Evolutionary conservation across 1,140 invertebrate genomes (phyloP), one percentile per base, ranked within the genome.

Genomic region (Eumeta japonica): DNA sequence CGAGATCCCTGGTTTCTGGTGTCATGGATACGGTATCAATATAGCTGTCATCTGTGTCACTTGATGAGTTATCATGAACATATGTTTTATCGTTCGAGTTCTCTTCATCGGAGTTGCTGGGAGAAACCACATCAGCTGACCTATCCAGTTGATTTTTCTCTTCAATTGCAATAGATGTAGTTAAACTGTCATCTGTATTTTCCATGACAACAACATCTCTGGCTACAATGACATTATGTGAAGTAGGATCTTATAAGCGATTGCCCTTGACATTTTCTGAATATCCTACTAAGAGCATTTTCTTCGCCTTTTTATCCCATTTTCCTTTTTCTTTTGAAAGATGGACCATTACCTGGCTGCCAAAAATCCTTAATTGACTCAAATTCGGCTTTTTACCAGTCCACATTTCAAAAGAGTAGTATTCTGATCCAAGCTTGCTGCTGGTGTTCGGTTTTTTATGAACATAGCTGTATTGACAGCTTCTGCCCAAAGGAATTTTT

Each of bases 371-470:
- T n/a, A 74, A 14, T 37, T 73, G 55, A n/a, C 37, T 40, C 1
- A 71, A 36, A 34, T 60, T 37, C 18, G 62, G 57, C 35, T 62
- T 72, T 29, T 40, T 39, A 7, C 50, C 47, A 28, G 32, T 44
- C 45, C 62, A 73, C 1, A 48, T 12, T 41, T 73, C 60, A 54
- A 28, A 10, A 63, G 64, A 2, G 58, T 70, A n/a, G n/a, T n/a
- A n/a, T n/a, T n/a, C 34, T 35, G 18, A 14, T 40, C 35, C 37
- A 44, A 41, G 56, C 41, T 35, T 33, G 39, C 56, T 1, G 34
- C 42, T 12, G 33, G 17, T 7, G 32, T 31, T 36, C 45, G 18
- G 15, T 51, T 56, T 17, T 33, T 34, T 19, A 47, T 16, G 35
- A 52, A 52, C 3, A 46, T 42, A 14, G 47, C 39, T 15, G 44